phyloP scores from a whole-genome alignment of 1,140 invertebrate species.

The Muscidifurax raptorellus region DNA sequence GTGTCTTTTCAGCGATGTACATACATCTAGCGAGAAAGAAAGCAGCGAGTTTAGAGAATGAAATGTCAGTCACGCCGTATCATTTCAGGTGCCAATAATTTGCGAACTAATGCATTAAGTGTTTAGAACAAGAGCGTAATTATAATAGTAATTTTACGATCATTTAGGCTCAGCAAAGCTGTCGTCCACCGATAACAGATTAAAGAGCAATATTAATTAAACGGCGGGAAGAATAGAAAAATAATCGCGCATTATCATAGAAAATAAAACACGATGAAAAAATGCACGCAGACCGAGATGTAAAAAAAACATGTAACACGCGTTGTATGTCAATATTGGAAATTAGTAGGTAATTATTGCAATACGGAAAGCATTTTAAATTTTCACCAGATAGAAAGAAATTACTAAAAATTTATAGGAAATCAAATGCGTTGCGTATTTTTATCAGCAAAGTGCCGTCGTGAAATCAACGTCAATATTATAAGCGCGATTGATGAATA shows the following conservation, averaged over 20 bases:
- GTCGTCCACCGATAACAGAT: background rate
- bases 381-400: background rate
- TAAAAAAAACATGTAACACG: background rate
- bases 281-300: background rate
- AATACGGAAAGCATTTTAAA: background rate
- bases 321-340: background rate
- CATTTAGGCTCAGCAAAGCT: conserved; percentile 1
- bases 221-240: background rate
- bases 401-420: conserved; percentile 11
- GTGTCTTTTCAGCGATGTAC: too few species aligned
- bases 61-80: conserved; percentile 36
- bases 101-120: conserved; percentile 4
- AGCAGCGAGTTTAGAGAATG: background rate
- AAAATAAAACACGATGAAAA: background rate
- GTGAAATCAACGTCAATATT: conserved; percentile 49
- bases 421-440: conserved; percentile 23
- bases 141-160: conserved; percentile 14
- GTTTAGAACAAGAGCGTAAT: conserved; percentile 24
- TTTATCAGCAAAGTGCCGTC: conserved; percentile 47
- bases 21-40: conserved; percentile 1
- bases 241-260: background rate
- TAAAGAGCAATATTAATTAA: conserved; percentile 19
- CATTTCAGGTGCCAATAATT: conserved; percentile 46
- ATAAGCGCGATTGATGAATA: conserved; percentile 12
- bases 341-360: background rate